Percentiles rank a stretch among this genome's conserved stretches.
These are phyloP conservation scores for Amblyjoppa proteus DNA, from an alignment of 2,888 invertebrate genomes.

Conservation along the genomic window DNA sequence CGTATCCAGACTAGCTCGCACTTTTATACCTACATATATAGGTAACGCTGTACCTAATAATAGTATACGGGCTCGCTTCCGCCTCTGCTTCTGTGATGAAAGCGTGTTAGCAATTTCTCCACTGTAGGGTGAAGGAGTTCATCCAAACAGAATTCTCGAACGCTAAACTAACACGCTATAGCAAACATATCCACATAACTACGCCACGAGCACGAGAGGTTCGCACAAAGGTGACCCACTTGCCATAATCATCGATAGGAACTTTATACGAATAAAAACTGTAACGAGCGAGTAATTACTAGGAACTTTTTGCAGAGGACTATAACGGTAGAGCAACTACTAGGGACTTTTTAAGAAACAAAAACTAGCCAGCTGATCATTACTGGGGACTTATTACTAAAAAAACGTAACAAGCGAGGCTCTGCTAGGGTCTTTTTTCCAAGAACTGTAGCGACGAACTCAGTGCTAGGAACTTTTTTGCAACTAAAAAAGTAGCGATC, in stretches of 20 bases:
- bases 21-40: constrained; percentile 51
- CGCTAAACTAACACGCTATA: constrained; percentile 7
- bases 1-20: constrained; percentile 28
- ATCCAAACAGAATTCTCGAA: constrained; percentile 39
- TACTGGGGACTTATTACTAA: too few species aligned
- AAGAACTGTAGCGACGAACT: background rate
- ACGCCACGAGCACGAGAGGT: background rate
- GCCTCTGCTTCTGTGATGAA: constrained; percentile 51
- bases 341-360: too few species aligned
- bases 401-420: background rate
- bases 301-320: background rate
- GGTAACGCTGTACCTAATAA: constrained; percentile 49
- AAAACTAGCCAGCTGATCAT: too few species aligned
- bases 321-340: background rate
- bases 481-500: background rate
- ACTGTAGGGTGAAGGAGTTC: constrained; percentile 20
- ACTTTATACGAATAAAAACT: background rate
- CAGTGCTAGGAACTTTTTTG: background rate
- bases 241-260: background rate
- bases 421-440: background rate
- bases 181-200: constrained; percentile 1
- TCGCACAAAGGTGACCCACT: background rate
- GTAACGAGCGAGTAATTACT: background rate
- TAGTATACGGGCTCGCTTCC: constrained; percentile 54
- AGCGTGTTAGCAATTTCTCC: constrained; percentile 54